Evolutionary conservation across 2,113 vertebrate genomes (phyloP), one percentile per base, ranked within the genome.

Genomic region (Scopus umbretta): DNA sequence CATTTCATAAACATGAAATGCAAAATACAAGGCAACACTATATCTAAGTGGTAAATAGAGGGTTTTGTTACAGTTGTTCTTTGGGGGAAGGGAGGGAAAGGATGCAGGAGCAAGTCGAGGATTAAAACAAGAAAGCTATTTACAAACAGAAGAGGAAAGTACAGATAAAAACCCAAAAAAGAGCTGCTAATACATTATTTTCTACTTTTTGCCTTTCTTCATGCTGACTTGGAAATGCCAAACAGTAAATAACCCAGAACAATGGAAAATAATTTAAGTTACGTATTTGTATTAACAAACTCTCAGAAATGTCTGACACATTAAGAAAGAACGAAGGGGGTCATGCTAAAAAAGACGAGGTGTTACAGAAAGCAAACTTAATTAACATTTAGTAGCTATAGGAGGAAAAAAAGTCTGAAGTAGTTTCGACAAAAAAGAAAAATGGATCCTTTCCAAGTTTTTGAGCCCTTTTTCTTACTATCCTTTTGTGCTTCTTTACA

Each of bases 381-480:
- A 91, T 86, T 90, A 70, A 70, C 38, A 23, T 73, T 65, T 85
- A 87, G 73, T 9, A 80, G 83, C 49, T 42, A 87, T 18, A 16
- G 61, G 71, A 84, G 10, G 38, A 17, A 79, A 70, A 62, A 62
- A 70, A 45, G 45, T 50, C 76, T 67, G 32, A 84, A 63, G 62
- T 15, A 92, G 62, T 30, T 68, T 65, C 72, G 68, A 88, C 45
- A 81, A 89, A 82, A 32, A 92, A 95, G 70, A 85, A 92, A 94
- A 62, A 82, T n/a, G 59, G 45, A 97, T 56, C 29, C 20, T 70
- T 87, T 91, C 89, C 92, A 97, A 80, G 27, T n/a, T 92, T 62
- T 71, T 45, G n/a, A 92, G 26, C 40, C 23, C 38, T 79, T 47
- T 90, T 55, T 76, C 83, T 84, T 63, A 66, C 62, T 53, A 87